phyloP scores from a whole-genome alignment of 2,797 vertebrate genomes.

The Australoheros facetus region DNA sequence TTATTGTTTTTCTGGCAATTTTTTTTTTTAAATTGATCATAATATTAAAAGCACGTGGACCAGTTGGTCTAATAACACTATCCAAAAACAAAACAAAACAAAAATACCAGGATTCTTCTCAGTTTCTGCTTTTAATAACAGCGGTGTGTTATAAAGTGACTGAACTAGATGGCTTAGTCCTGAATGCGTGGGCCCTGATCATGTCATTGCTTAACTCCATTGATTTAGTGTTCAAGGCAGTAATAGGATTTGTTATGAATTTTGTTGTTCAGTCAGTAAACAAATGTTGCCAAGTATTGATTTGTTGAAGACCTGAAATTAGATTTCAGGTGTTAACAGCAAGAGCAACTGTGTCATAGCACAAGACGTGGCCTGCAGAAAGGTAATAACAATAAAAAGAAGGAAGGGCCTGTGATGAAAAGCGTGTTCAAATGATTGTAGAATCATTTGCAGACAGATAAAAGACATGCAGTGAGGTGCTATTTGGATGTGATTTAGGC shows the following conservation, averaged over 20 bases:
- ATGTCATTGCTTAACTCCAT: constrained; percentile 61
- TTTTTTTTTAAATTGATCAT: not conserved
- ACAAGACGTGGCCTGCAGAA: constrained; percentile 14
- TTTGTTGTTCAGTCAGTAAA: constrained; percentile 67
- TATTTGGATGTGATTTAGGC: not conserved
- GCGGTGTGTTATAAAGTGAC: not conserved
- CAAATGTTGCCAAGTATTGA: constrained; percentile 71
- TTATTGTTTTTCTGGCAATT: not conserved
- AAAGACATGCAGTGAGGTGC: not conserved
- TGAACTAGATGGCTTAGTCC: not conserved
- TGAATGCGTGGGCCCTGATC: constrained; percentile 28
- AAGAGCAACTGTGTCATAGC: constrained; percentile 37
- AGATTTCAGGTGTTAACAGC: constrained; percentile 69
- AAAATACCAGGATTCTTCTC: not conserved
- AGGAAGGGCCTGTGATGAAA: constrained; percentile 12
- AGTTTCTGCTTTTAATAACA: not conserved
- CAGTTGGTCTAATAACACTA: not conserved
- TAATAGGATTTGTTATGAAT: constrained; percentile 76
- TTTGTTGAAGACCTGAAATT: constrained; percentile 73
- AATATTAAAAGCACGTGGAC: not conserved
- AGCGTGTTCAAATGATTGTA: constrained; percentile 19
- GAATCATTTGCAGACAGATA: not conserved
- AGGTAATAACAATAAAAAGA: constrained; percentile 7
- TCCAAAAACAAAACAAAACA: not conserved
- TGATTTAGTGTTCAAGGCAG: constrained; percentile 59